Evolutionary conservation across 2,113 vertebrate species (phyloP).

Genomic region (Ctenodactylus gundi): DNA sequence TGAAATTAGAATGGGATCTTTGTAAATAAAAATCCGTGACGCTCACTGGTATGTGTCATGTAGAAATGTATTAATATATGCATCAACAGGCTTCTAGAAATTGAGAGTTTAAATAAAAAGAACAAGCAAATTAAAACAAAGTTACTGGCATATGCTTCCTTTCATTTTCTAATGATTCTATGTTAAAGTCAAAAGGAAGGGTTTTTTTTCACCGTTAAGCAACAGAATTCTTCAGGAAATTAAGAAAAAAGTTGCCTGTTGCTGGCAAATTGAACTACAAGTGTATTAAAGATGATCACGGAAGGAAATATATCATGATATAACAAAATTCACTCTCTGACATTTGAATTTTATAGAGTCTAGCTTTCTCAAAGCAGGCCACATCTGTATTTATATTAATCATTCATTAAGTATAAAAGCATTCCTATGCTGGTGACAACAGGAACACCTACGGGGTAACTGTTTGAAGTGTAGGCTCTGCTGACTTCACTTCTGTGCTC

Average conservation of each 20-base stretch:
- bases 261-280: background rate
- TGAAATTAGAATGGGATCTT: background rate
- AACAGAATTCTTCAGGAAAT: background rate
- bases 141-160: background rate
- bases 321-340: background rate
- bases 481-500: slow-evolving; percentile 33
- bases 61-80: background rate
- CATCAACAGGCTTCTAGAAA: background rate
- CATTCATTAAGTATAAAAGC: slow-evolving; percentile 52
- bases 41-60: background rate
- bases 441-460: slow-evolving; percentile 59
- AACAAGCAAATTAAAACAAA: no score
- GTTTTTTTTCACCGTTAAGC: background rate
- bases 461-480: slow-evolving; percentile 63
- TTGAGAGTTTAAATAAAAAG: background rate
- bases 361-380: slow-evolving; percentile 12
- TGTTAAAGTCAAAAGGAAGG: background rate
- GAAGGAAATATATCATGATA: background rate
- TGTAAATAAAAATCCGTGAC: background rate
- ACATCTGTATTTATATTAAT: slow-evolving; percentile 56
- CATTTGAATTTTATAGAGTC: background rate
- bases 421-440: slow-evolving; percentile 34
- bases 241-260: background rate
- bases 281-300: background rate
- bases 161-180: background rate